Evolutionary conservation across 2,888 invertebrate genomes (phyloP), one percentile per base, ranked within the genome.

Genomic region (Endotricha flammealis): DNA sequence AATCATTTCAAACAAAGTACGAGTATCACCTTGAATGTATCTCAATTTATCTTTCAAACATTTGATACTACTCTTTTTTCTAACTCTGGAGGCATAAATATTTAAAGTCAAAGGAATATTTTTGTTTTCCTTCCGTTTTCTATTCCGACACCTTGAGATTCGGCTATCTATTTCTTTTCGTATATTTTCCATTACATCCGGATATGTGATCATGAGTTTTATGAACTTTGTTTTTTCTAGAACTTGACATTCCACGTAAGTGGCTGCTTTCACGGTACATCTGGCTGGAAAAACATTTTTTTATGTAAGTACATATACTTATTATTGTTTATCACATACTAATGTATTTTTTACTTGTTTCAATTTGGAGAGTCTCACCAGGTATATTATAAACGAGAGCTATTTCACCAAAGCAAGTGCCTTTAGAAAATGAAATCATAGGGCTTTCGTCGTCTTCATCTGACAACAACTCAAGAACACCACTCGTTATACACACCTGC

Each of bases 401-500:
- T 44, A 81, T 78, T 76, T 89, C 89, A 2, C 88, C 89, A 42
- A 88, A 75, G 52, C 87, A 87, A 4, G 87, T 85, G 2, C 88
- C 88, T 42, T 83, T 79, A 12, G 71, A 67, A 46, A 88, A 83
- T 8, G 87, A 86, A 48, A 88, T 82, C 73, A 88, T 87, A 5
- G 88, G 86, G 41, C 85, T 88, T 57, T 83, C 81, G 41, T 87
- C 82, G 36, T 88, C 88, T 73, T 88, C 88, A 44, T 87, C 87
- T 0, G 88, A 88, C 24, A 88, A 57, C 27, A 88, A 60, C 52
- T 88, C 87, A 36, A 88, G 51, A 11, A 83, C 82, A 7, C 88
- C 88, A 50, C 61, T 81, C 8, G 82, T 81, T 14, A 89, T 62
- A 53, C 88, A 88, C 37, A 88, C 65, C 88, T 88, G 4, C n/a